Conservation (phyloP, 2,113 vertebrate species). For the human (Homo sapiens) region GRCh38 chr4:62102001-62102500, state of each 20-base stretch:
- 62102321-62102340: slow-evolving; percentile 29
- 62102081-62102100: background rate
- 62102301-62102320: slow-evolving; percentile 55
- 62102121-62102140: background rate
- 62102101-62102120: background rate
- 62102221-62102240: slow-evolving; percentile 23
- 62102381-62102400: slow-evolving; percentile 42
- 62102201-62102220: slow-evolving; percentile 39
- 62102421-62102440: background rate
- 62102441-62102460: background rate
- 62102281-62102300: slow-evolving; percentile 57
- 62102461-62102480: background rate
- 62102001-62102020: background rate
- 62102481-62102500: background rate
- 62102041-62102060: background rate
- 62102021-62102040: background rate
- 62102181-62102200: slow-evolving; percentile 41
- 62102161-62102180: background rate
- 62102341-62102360: slow-evolving; percentile 15
- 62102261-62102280: slow-evolving; percentile 38
- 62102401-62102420: slow-evolving; percentile 18
- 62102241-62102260: slow-evolving; percentile 49
- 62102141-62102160: background rate
- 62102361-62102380: slow-evolving; percentile 44
- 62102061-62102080: slow-evolving; percentile 34